These are phyloP conservation scores for Petromus typicus DNA, from an alignment of 2,113 vertebrate genomes.

Conservation along the genomic window DNA sequence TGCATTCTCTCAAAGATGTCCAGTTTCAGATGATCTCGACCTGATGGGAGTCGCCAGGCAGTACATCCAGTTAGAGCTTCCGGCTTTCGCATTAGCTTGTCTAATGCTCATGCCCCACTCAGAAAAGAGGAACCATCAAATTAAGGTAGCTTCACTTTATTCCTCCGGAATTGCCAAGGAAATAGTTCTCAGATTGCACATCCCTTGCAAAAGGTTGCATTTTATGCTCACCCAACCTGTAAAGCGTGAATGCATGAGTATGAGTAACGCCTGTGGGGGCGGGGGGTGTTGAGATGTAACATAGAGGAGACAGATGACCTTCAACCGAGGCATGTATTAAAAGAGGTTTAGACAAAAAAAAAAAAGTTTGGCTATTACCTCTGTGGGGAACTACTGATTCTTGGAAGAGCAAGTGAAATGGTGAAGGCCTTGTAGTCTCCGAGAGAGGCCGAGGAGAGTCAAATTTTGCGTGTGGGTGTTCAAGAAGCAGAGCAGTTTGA, in stretches of 20 bases:
- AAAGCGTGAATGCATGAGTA: not conserved
- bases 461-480: not conserved
- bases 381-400: not conserved
- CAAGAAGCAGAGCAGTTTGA: not conserved
- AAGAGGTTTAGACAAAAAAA: not conserved
- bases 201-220: not conserved
- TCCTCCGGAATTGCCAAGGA: not conserved
- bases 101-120: conserved; percentile 93
- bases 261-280: no score
- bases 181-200: accelerated
- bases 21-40: conserved; percentile 93
- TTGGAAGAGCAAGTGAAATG: not conserved
- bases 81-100: conserved; percentile 94
- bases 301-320: not conserved
- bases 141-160: conserved; percentile 88
- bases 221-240: not conserved
- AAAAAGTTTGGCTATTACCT: not conserved
- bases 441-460: no score
- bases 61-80: conserved; percentile 92
- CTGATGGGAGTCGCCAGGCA: conserved; percentile 93
- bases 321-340: not conserved
- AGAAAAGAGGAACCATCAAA: conserved; percentile 91
- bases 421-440: not conserved
- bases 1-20: conserved; percentile 89
- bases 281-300: not conserved